Base-by-base conservation (phyloP, 2,797 vertebrate genomes). In the Distichodus sexfasciatus region DNA sequence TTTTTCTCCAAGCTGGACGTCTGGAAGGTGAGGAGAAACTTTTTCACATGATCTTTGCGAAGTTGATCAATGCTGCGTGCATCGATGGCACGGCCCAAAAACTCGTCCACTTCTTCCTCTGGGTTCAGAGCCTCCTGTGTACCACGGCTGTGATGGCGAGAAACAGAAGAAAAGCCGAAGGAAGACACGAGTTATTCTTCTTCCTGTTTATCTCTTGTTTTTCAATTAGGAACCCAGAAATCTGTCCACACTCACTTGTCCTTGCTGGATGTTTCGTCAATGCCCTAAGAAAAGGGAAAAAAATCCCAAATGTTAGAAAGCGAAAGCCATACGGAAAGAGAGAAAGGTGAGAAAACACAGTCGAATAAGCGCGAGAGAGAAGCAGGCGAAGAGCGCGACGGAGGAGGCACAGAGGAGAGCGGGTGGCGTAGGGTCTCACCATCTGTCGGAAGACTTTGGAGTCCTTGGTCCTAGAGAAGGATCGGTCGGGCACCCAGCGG, bases 381-480 rank as follows among this genome's bases (percentile, higher is more conserved):
- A 50, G 41, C 53, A 71, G 71, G 24, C 76, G 48, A 21, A 68
- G 62, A 19, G 54, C 43, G 41, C 7, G 35, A 17, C 6, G 6
- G 0, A 15, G 33, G 44, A 53, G 41, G 48, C 28, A 67, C 44
- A 72, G 26, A 54, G 66, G 57, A n/a, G 6, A 46, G 14, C 41
- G 43, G 63, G 35, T 66, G 28, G 8, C 43, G 4, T 40, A 11
- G 14, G 41, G 58, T 51, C 92, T 94, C 82, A 97, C 96, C 96
- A 98, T 98, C 91, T 97, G 95, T 79, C 95, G 92, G 85, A 98
- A 96, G 72, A 96, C 96, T 84, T 97, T 97, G 68, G 95, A 97
- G 88, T 96, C 95, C 92, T 97, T 97, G 84, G 93, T 93, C 78
- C 95, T 89, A 82, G 90, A 78, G 85, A 97, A 97, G 69, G 94